Evolutionary conservation across 2,113 vertebrate species (phyloP), one percentile per base, ranked within the genome.

Genomic region (Sarotherodon lohbergeri): DNA sequence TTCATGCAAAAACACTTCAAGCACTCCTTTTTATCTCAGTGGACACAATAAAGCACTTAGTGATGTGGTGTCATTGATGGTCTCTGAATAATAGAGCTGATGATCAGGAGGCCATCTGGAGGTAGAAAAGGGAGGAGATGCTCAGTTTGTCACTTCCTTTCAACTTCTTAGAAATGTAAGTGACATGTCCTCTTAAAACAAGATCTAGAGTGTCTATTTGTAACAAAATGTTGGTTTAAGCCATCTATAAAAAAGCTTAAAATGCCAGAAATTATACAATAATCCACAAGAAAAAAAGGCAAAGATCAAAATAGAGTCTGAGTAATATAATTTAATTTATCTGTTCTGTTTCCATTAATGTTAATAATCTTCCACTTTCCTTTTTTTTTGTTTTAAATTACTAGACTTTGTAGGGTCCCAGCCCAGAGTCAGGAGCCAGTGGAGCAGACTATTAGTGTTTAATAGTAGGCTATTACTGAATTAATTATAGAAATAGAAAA

Each of bases 21-120:
- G 85, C 24, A 36, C 61, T 85, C 34, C 54, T 55, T 78, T 43
- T 29, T 61, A 13, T 78, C 82, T 71, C 32, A 11, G 22, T 32
- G 55, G 91, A 90, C 87, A 87, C 82, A 73, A 66, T 85, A 80
- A 93, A 89, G 91, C 89, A 91, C 88, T 91, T 79, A 86, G 81
- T 27, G 55, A 76, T 43, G 68, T 5, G 27, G 19, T 32, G 7
- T 83, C 24, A 80, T 11, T 56, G 85, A 41, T 80, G 55, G 32
- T 78, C 68, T 80, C 61, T 82, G 63, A 88, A 86, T 89, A 88
- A 90, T 83, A 43, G 41, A 86, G 34, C 36, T 52, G 80, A 41
- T 73, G 63, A 82, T 82, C 52, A 12, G 73, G 73, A 52, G 46
- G 71, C 27, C 71, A 78, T 78, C 46, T 19, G 17, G 46, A 78